Evolutionary conservation across 2,888 invertebrate genomes (phyloP).

Genomic region (Drosophila rubida): DNA sequence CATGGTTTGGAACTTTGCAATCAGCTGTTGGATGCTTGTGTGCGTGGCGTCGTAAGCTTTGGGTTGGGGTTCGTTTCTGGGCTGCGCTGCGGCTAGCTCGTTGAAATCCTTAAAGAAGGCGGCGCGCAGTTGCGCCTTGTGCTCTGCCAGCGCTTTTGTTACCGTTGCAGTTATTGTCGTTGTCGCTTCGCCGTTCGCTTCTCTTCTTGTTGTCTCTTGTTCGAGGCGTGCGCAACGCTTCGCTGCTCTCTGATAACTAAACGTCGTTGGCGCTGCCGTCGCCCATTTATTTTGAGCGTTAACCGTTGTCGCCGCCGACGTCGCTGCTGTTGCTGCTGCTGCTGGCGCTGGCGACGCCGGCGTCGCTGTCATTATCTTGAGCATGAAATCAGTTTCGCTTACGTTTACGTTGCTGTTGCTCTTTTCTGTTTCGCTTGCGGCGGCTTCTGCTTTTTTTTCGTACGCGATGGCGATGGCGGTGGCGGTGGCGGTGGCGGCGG

Average conservation of each 20-base stretch:
- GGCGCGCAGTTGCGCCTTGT: slow-evolving; percentile 73
- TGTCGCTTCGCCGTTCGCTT: slow-evolving; percentile 25
- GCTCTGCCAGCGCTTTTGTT: slow-evolving; percentile 61
- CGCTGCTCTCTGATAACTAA: slow-evolving; percentile 81
- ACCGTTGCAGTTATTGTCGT: slow-evolving; percentile 24
- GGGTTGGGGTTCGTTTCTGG: background rate
- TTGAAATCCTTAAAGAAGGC: slow-evolving; percentile 72
- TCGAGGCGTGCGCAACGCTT: slow-evolving; percentile 63
- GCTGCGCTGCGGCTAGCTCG: slow-evolving; percentile 15
- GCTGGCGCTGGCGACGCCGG: slow-evolving; percentile 35
- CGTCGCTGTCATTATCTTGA: slow-evolving; percentile 68
- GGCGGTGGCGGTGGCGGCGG: no score
- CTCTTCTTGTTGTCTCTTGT: slow-evolving; percentile 30
- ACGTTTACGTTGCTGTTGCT: slow-evolving; percentile 28
- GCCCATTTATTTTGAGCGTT: slow-evolving; percentile 79
- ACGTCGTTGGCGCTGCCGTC: slow-evolving; percentile 66
- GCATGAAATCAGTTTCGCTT: slow-evolving; percentile 59
- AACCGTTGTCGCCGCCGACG: slow-evolving; percentile 51
- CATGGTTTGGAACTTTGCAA: slow-evolving; percentile 69
- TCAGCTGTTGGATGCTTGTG: slow-evolving; percentile 64
- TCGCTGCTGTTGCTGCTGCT: slow-evolving; percentile 28
- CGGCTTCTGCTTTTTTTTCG: slow-evolving; percentile 17
- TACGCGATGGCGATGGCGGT: slow-evolving; percentile 37
- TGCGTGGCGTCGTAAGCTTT: slow-evolving; percentile 12
- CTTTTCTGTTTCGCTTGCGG: slow-evolving; percentile 24